phyloP scores from a whole-genome alignment of 2,113 vertebrate genomes.

The Rhabdomys dilectus region DNA sequence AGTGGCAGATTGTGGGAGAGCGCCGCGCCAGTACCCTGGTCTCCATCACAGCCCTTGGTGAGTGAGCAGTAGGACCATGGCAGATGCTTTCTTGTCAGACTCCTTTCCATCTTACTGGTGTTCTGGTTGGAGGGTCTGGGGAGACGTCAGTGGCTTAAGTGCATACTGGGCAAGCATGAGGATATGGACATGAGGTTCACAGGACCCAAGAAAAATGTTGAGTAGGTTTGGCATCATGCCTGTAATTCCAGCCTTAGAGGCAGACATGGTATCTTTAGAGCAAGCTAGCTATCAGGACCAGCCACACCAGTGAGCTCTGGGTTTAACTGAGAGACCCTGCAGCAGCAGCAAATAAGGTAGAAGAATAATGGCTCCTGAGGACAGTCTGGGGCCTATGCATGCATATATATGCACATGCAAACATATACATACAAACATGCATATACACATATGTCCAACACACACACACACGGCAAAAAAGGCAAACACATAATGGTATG shows the following conservation, averaged over 20 bases:
- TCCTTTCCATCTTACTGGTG: neutral
- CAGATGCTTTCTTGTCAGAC: neutral
- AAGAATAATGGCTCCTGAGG: neutral
- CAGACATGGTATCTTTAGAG: neutral
- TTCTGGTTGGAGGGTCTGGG: neutral
- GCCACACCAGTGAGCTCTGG: neutral
- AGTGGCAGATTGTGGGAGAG: slow-evolving; percentile 95
- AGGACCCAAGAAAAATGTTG: neutral
- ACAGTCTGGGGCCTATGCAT: neutral
- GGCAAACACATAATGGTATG: neutral
- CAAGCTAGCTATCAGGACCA: neutral
- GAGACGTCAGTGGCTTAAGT: neutral
- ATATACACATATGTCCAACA: neutral
- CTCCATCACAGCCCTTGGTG: slow-evolving; percentile 95
- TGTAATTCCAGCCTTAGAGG: neutral
- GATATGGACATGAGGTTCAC: neutral
- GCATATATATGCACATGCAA: neutral
- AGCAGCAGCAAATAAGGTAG: neutral
- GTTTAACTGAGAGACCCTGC: neutral
- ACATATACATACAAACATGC: neutral
- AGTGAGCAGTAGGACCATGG: slow-evolving; percentile 73
- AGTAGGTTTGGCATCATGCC: too few species aligned
- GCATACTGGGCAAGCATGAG: neutral
- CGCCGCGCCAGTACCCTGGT: slow-evolving; percentile 87
- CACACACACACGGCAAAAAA: neutral